Conservation (phyloP, 2,888 invertebrate genomes). For the Aphodius sticticus region DNA sequence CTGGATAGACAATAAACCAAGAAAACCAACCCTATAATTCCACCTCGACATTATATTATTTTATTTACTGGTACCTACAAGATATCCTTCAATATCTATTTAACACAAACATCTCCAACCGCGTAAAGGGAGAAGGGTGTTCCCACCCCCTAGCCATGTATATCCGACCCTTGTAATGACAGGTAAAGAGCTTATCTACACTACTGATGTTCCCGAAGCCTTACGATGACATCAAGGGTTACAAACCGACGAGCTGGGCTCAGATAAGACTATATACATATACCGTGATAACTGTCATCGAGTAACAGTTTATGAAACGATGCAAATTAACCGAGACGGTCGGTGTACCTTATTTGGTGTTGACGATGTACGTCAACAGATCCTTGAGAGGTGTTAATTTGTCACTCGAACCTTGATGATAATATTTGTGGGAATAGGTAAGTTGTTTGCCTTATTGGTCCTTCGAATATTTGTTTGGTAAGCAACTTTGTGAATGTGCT, state of each 20-base stretch:
- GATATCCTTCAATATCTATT: not conserved
- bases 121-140: not conserved
- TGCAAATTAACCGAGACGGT: not conserved
- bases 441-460: not conserved
- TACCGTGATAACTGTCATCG: not conserved
- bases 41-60: no score
- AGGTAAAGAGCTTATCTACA: not conserved
- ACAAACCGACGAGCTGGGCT: not conserved
- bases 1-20: no score
- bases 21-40: no score
- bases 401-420: not conserved
- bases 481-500: not conserved
- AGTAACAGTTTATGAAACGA: not conserved
- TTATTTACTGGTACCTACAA: no score
- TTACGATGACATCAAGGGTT: not conserved
- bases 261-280: not conserved
- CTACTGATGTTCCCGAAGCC: not conserved
- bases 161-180: constrained; percentile 4
- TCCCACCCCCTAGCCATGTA: not conserved
- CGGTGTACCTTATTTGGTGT: not conserved
- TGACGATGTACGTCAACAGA: not conserved
- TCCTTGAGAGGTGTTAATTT: not conserved
- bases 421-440: not conserved
- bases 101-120: not conserved
- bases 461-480: not conserved